phyloP scores from a whole-genome alignment of 2,888 invertebrate genomes.

The Coleophora flavipennella region DNA sequence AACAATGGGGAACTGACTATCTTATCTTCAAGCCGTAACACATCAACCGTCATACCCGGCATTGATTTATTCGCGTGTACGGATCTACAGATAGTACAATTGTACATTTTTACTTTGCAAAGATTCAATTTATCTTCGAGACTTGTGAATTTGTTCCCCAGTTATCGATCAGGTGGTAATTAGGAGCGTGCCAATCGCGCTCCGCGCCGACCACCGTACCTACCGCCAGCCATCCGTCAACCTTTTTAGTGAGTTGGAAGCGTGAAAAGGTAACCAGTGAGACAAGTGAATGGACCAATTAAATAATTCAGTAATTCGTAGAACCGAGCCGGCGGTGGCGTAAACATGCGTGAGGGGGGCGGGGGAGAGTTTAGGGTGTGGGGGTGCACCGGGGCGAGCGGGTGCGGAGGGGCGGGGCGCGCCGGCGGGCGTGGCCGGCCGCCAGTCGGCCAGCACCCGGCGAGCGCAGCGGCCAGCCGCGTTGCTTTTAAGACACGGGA shows the following conservation, averaged over 20 bases:
- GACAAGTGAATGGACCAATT: slow-evolving; percentile 70
- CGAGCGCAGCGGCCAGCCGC: slow-evolving; percentile 60
- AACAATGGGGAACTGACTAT: no score
- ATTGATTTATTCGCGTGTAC: no score
- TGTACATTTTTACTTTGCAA: slow-evolving; percentile 11
- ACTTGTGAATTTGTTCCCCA: slow-evolving; percentile 23
- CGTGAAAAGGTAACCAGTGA: slow-evolving; percentile 62
- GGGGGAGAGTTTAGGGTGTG: slow-evolving; percentile 14
- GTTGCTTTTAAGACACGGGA: slow-evolving; percentile 56
- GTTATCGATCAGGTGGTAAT: slow-evolving; percentile 41
- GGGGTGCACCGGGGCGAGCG: slow-evolving; percentile 21
- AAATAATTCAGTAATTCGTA: slow-evolving; percentile 71
- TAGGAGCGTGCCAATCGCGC: slow-evolving; percentile 45
- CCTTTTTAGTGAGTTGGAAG: slow-evolving; percentile 46
- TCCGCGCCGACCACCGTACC: slow-evolving; percentile 15
- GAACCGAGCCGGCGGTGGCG: slow-evolving; percentile 63
- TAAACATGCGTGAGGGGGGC: slow-evolving; percentile 66
- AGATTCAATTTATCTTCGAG: slow-evolving; percentile 10
- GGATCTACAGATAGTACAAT: not conserved
- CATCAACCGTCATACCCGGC: no score
- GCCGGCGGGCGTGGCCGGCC: slow-evolving; percentile 60
- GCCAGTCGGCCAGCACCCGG: slow-evolving; percentile 68
- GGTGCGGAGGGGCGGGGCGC: slow-evolving; percentile 18
- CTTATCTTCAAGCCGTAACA: no score
- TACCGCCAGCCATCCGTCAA: slow-evolving; percentile 45